Evolutionary conservation across 2,113 vertebrate species (phyloP).

Genomic region (Campylomormyrus numenius): DNA sequence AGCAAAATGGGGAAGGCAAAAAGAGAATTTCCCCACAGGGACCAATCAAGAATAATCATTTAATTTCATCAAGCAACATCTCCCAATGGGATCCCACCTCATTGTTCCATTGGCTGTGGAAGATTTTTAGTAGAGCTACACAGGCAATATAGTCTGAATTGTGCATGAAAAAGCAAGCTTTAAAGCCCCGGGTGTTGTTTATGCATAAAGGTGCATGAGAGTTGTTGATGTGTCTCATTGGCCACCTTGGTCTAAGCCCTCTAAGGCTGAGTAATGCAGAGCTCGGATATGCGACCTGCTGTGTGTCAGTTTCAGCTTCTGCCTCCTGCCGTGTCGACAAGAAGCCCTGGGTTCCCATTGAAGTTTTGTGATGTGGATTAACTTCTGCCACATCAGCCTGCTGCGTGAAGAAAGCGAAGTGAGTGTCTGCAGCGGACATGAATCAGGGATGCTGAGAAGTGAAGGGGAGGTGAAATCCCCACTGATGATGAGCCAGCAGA

Average conservation of each 20-base stretch:
- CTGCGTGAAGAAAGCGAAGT: not conserved
- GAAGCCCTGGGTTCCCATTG: not conserved
- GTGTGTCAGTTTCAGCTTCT: not conserved
- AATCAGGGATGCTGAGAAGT: not conserved
- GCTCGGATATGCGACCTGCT: not conserved
- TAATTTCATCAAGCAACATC: not conserved
- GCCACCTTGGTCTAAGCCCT: not conserved
- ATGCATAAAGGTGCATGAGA: not conserved
- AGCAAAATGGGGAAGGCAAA: not conserved
- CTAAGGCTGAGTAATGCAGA: not conserved
- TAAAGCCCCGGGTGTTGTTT: not conserved
- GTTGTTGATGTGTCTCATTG: not conserved
- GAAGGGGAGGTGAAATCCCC: not conserved
- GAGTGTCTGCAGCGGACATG: not conserved
- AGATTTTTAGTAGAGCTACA: not conserved
- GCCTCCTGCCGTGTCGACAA: not conserved
- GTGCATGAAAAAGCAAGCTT: not conserved
- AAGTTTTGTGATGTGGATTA: not conserved
- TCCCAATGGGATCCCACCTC: not conserved
- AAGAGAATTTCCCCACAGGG: not conserved
- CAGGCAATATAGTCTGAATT: not conserved
- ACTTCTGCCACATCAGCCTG: not conserved
- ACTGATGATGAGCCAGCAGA: not conserved
- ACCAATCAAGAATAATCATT: not conserved
- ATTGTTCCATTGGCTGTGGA: not conserved